These are phyloP conservation scores for Parus major DNA, from an alignment of 2,113 vertebrate genomes.

Conservation along the genomic window DNA sequence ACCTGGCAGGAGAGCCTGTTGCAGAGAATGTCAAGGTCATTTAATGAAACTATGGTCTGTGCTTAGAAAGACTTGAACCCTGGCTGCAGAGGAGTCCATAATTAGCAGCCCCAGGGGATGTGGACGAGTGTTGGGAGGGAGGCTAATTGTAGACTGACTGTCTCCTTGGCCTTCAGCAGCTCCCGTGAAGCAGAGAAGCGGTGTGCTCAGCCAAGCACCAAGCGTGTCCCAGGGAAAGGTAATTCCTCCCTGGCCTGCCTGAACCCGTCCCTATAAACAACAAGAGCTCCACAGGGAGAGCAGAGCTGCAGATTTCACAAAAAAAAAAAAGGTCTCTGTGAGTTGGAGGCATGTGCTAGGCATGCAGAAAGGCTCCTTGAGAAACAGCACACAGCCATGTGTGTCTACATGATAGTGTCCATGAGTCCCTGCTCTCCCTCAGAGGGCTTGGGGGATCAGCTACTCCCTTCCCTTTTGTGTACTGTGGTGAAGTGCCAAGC, in stretches of 20 bases:
- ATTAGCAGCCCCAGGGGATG: conserved; percentile 24
- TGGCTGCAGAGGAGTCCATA: neutral
- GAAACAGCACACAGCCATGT: neutral
- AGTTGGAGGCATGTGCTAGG: neutral
- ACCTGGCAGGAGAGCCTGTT: neutral
- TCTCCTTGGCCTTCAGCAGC: conserved; percentile 64
- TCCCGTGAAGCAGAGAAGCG: conserved; percentile 26
- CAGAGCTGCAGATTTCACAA: neutral
- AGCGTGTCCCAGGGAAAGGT: conserved; percentile 68
- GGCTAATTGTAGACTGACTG: conserved; percentile 64
- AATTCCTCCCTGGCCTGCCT: conserved; percentile 63
- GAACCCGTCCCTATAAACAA: conserved; percentile 59
- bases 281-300: neutral
- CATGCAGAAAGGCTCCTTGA: neutral
- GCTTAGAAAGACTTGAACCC: conserved; percentile 19
- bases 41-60: neutral
- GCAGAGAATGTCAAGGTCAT: conserved; percentile 26
- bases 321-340: neutral
- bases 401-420: neutral
- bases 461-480: neutral
- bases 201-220: conserved; percentile 55
- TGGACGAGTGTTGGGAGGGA: neutral
- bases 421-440: neutral
- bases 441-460: neutral
- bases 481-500: neutral